Conservation (phyloP, 2,113 vertebrate species). For the Malurus cyaneus region DNA sequence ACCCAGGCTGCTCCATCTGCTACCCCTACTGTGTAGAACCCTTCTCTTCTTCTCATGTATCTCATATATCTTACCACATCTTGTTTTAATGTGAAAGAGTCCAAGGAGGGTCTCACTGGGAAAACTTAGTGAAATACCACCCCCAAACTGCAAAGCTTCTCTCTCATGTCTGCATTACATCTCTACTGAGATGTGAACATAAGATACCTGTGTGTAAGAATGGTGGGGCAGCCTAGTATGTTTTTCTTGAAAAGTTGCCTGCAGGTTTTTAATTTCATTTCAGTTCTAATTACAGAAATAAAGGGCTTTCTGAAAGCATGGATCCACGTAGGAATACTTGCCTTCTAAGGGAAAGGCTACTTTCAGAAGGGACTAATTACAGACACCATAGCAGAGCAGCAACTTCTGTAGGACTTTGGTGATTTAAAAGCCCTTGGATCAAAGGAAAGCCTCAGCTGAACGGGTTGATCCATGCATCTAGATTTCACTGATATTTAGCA, state of each 20-base stretch:
- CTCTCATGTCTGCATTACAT: not conserved
- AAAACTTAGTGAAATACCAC: not conserved
- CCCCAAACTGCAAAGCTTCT: not conserved
- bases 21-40: not conserved
- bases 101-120: not conserved
- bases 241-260: not conserved
- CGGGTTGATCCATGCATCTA: not conserved
- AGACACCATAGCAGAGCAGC: not conserved
- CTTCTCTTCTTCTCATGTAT: not conserved
- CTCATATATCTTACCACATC: too few relatives aligned
- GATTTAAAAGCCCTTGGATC: not conserved
- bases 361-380: not conserved
- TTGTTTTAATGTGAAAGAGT: not conserved
- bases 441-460: not conserved
- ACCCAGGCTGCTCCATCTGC: not conserved
- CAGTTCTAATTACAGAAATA: not conserved
- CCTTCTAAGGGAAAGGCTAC: not conserved
- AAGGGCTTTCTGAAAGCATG: not conserved
- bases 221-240: not conserved
- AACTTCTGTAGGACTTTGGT: not conserved
- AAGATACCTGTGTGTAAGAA: not conserved
- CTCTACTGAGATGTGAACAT: not conserved
- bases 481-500: not conserved
- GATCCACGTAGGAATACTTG: not conserved
- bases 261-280: not conserved